Conservation (phyloP, 2,113 vertebrate genomes). For the Girardinichthys multiradiatus region DNA sequence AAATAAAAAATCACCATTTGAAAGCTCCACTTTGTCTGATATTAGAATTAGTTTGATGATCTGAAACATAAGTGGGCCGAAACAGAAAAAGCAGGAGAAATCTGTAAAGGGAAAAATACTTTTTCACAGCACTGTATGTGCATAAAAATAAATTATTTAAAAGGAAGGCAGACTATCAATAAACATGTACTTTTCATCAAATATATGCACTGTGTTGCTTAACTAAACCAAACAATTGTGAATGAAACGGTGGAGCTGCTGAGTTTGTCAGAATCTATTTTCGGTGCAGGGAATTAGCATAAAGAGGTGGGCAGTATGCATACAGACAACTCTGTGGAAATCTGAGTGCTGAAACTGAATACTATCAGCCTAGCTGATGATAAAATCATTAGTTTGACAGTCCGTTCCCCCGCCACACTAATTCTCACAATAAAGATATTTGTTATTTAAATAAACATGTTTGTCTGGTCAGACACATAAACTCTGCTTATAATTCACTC, state of each 20-base stretch:
- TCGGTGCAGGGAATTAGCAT: slow-evolving; percentile 10
- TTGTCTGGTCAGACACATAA: neutral
- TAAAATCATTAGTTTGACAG: slow-evolving; percentile 22
- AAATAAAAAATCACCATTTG: too few relatives aligned
- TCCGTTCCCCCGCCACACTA: neutral
- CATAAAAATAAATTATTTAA: neutral
- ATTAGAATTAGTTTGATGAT: too few relatives aligned
- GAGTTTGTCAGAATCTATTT: slow-evolving; percentile 6
- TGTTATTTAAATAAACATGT: neutral
- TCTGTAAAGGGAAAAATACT: too few relatives aligned
- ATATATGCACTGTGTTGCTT: neutral
- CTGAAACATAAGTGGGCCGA: too few relatives aligned
- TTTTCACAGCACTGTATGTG: neutral
- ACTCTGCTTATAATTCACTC: too few relatives aligned
- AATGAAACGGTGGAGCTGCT: slow-evolving; percentile 5
- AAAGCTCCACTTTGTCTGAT: too few relatives aligned
- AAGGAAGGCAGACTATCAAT: neutral
- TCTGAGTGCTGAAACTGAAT: slow-evolving; percentile 1
- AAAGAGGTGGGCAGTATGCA: slow-evolving; percentile 19
- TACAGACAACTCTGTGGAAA: slow-evolving; percentile 23
- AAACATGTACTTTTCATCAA: neutral
- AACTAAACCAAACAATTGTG: neutral
- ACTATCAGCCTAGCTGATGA: slow-evolving; percentile 22
- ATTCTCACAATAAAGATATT: neutral
- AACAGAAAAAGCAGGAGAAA: too few relatives aligned